Evolutionary conservation across 2,797 vertebrate species (phyloP).

Genomic region (Oreochromis grahami): DNA sequence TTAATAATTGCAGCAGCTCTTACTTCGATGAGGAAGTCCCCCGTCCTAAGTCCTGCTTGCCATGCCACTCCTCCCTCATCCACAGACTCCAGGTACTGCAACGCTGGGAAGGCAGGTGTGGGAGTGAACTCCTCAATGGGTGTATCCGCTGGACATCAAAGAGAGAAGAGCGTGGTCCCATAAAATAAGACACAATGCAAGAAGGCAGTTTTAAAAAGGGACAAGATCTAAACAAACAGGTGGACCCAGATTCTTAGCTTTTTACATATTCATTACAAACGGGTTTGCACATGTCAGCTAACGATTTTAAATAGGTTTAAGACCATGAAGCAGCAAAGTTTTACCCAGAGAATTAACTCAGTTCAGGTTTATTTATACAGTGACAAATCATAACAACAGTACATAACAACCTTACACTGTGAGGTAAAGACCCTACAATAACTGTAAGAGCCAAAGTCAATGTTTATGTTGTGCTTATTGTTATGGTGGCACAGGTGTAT

Average conservation of each 20-base stretch:
- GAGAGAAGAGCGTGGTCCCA: background rate
- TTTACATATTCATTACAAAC: background rate
- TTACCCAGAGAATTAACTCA: background rate
- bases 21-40: slow-evolving; percentile 98
- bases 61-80: slow-evolving; percentile 97
- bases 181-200: background rate
- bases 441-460: too few species aligned
- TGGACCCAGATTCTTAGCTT: background rate
- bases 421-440: background rate
- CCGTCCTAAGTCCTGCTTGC: slow-evolving; percentile 93
- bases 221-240: background rate
- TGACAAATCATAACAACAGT: background rate
- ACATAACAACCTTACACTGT: background rate
- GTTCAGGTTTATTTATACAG: background rate
- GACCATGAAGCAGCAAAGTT: background rate
- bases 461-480: too few species aligned
- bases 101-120: slow-evolving; percentile 92
- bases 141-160: slow-evolving; percentile 82
- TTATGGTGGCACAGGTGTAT: too few species aligned
- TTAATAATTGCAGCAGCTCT: slow-evolving; percentile 23
- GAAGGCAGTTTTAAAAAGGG: background rate
- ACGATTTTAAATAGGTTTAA: background rate
- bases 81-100: slow-evolving; percentile 98
- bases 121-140: slow-evolving; percentile 98
- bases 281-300: background rate